Conservation (phyloP, 1,140 invertebrate species). For the Monomorium pharaonis region DNA sequence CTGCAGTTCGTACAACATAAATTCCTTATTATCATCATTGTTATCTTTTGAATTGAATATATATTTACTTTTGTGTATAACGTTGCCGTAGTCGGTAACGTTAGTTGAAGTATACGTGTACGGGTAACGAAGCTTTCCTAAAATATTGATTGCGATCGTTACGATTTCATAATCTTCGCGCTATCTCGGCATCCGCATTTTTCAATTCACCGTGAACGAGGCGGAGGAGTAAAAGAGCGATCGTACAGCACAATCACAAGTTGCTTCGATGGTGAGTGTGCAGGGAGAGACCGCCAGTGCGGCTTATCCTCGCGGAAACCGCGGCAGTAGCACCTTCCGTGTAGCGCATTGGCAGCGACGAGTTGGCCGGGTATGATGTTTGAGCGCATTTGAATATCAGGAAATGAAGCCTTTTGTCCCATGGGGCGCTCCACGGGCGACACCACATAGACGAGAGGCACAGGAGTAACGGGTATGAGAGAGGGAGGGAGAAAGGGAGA, state of each 20-base stretch:
- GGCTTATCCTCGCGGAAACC: slow-evolving; percentile 74
- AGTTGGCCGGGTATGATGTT: slow-evolving; percentile 78
- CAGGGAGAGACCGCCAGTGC: slow-evolving; percentile 48
- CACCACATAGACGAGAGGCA: slow-evolving; percentile 22
- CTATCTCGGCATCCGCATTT: neutral
- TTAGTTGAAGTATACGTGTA: neutral
- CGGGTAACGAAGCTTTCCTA: neutral
- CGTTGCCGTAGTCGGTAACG: neutral
- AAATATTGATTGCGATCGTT: slow-evolving; percentile 25
- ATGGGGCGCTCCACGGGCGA: slow-evolving; percentile 48
- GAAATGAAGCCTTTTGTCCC: slow-evolving; percentile 83
- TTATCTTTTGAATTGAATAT: neutral
- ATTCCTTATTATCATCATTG: neutral
- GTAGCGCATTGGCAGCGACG: slow-evolving; percentile 30
- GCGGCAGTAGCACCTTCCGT: slow-evolving; percentile 61
- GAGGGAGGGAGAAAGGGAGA: slow-evolving; percentile 3
- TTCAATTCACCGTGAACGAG: neutral
- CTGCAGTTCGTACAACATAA: neutral
- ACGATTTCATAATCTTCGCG: slow-evolving; percentile 74
- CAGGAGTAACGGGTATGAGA: slow-evolving; percentile 21
- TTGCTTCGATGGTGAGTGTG: slow-evolving; percentile 22
- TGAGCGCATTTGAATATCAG: slow-evolving; percentile 84
- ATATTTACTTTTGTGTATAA: neutral
- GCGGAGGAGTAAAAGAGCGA: neutral
- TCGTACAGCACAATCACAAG: neutral